These are phyloP conservation scores for Copidosoma floridanum DNA, from an alignment of 1,140 invertebrate genomes.

Conservation along the genomic window DNA sequence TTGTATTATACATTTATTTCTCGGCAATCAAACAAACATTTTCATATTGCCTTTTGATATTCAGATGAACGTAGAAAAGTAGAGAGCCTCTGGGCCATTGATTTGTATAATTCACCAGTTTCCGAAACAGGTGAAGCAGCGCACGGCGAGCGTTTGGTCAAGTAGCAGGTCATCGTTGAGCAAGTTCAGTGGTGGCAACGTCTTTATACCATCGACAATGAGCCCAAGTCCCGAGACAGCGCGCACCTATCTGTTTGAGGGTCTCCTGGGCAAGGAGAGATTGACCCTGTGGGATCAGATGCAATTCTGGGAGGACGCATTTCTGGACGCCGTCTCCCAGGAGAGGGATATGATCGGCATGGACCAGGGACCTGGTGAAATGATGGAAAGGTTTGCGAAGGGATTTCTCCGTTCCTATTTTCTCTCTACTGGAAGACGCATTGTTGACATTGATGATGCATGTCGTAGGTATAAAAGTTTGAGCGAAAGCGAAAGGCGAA, in stretches of 20 bases:
- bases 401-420: no score
- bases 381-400: constrained; percentile 90
- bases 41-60: no score
- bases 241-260: constrained; percentile 91
- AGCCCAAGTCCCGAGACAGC: constrained; percentile 82
- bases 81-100: no score
- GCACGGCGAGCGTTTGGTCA: constrained; percentile 87
- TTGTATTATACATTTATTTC: no score
- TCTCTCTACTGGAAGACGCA: background rate
- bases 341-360: constrained; percentile 99
- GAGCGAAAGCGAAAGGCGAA: constrained; percentile 90
- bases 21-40: no score
- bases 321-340: constrained; percentile 97
- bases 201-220: constrained; percentile 73
- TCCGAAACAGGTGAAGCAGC: constrained; percentile 66
- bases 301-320: constrained; percentile 99
- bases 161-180: constrained; percentile 87
- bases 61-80: no score
- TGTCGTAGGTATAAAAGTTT: constrained; percentile 78
- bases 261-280: constrained; percentile 68
- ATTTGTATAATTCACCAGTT: constrained; percentile 61
- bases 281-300: constrained; percentile 97
- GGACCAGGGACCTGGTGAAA: constrained; percentile 98
- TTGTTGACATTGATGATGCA: constrained; percentile 3
- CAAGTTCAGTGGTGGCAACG: constrained; percentile 81